Percentiles rank a stretch among this genome's conserved stretches.
Conservation (phyloP, 2,113 vertebrate species). For the Phoenicopterus ruber region DNA sequence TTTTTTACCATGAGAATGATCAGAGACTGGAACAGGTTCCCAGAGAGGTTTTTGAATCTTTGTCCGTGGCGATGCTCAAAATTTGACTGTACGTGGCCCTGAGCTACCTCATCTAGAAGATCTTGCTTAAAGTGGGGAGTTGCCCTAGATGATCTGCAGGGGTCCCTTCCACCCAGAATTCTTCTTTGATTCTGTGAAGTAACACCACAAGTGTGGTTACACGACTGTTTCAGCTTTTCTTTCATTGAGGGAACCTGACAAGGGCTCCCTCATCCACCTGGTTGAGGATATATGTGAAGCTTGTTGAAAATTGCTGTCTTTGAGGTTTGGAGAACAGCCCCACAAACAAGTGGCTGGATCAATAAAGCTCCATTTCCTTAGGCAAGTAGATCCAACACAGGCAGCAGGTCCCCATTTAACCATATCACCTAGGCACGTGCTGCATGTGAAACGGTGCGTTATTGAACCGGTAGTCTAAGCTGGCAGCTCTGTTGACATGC, state of each 20-base stretch:
- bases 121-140: neutral
- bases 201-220: neutral
- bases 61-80: neutral
- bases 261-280: neutral
- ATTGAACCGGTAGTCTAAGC: neutral
- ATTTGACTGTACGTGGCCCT: rapidly evolving
- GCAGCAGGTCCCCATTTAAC: neutral
- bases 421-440: neutral
- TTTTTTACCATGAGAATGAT: neutral
- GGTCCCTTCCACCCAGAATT: neutral
- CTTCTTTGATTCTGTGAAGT: neutral
- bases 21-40: neutral
- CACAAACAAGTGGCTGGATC: neutral
- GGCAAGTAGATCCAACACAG: neutral
- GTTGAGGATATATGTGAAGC: neutral
- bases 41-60: neutral
- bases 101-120: neutral
- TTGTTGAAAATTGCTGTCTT: neutral
- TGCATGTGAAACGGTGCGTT: neutral
- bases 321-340: neutral
- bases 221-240: neutral
- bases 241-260: neutral
- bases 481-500: neutral
- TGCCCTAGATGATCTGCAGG: neutral
- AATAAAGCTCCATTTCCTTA: neutral